Evolutionary conservation across 92 coral and sea anemone species (phyloP).

Genomic region (Zoanthus sociatus): DNA sequence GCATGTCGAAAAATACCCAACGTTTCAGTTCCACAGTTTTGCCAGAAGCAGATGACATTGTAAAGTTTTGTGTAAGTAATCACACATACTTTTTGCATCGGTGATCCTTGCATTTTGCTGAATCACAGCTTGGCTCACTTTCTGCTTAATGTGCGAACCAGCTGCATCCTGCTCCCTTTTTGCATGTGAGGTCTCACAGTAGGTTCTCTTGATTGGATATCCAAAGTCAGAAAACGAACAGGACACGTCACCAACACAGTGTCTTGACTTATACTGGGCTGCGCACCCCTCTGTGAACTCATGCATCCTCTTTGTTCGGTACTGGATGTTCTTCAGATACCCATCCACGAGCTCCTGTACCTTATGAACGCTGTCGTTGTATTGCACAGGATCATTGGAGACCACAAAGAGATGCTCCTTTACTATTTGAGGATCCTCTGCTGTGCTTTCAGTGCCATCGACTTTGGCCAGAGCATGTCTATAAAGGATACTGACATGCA

Average conservation of each 20-base stretch:
- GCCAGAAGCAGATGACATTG: slow-evolving; percentile 1
- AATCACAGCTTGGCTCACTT: slow-evolving; percentile 51
- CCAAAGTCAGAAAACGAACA: slow-evolving; percentile 50
- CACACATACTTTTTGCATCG: slow-evolving; percentile 12
- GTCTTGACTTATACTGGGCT: slow-evolving; percentile 51
- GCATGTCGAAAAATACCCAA: not conserved
- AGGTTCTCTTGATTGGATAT: slow-evolving; percentile 24
- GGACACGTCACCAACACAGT: slow-evolving; percentile 50
- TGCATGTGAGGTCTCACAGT: slow-evolving; percentile 42
- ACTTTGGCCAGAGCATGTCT: slow-evolving; percentile 46
- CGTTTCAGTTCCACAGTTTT: slow-evolving; percentile 20
- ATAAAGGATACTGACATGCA: slow-evolving; percentile 58
- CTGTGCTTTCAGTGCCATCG: slow-evolving; percentile 59
- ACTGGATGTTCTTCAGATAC: slow-evolving; percentile 35
- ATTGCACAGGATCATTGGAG: slow-evolving; percentile 38
- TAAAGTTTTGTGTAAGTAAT: not conserved
- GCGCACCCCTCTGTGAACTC: slow-evolving; percentile 50
- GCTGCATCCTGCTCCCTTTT: slow-evolving; percentile 56
- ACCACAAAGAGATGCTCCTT: slow-evolving; percentile 54
- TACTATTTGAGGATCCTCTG: slow-evolving; percentile 49
- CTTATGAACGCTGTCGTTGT: not conserved
- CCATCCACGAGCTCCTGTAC: slow-evolving; percentile 38
- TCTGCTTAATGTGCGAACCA: slow-evolving; percentile 50
- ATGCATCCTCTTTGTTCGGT: slow-evolving; percentile 38
- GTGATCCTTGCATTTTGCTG: slow-evolving; percentile 29